These are phyloP conservation scores for Drosophila guanche DNA, from an alignment of 1,140 invertebrate species.

Conservation along the genomic window DNA sequence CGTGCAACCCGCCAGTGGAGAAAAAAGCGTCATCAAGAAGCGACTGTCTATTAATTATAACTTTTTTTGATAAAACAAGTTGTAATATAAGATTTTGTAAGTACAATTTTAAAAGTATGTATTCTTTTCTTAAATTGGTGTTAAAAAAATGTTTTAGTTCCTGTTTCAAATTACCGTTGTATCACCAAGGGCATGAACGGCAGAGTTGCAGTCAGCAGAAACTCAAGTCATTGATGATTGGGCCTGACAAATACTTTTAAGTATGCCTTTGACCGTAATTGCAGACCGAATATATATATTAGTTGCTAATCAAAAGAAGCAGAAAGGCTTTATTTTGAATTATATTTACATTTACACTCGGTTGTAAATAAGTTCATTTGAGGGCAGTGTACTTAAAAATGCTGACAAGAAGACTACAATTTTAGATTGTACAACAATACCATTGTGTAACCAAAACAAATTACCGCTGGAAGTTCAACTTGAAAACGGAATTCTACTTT, in stretches of 20 bases:
- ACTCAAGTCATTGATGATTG: too few species aligned
- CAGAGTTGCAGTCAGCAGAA: too few species aligned
- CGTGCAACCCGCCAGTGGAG: not conserved
- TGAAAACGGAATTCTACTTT: constrained; percentile 46
- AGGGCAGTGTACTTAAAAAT: constrained; percentile 41
- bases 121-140: constrained; percentile 1
- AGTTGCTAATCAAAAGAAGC: constrained; percentile 3
- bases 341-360: constrained; percentile 12
- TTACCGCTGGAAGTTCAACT: constrained; percentile 54
- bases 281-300: not conserved
- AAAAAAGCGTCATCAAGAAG: not conserved
- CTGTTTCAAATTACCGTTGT: constrained; percentile 1
- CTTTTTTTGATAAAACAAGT: constrained; percentile 16
- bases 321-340: constrained; percentile 7
- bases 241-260: too few species aligned
- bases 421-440: constrained; percentile 49
- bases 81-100: not conserved
- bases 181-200: too few species aligned
- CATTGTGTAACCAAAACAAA: constrained; percentile 38
- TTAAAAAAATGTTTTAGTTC: not conserved
- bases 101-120: constrained; percentile 9
- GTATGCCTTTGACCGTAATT: not conserved
- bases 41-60: constrained; percentile 3
- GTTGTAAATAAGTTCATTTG: constrained; percentile 39
- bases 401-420: constrained; percentile 55